Evolutionary conservation across 2,888 invertebrate species (phyloP).

Genomic region (Torymus auratus): DNA sequence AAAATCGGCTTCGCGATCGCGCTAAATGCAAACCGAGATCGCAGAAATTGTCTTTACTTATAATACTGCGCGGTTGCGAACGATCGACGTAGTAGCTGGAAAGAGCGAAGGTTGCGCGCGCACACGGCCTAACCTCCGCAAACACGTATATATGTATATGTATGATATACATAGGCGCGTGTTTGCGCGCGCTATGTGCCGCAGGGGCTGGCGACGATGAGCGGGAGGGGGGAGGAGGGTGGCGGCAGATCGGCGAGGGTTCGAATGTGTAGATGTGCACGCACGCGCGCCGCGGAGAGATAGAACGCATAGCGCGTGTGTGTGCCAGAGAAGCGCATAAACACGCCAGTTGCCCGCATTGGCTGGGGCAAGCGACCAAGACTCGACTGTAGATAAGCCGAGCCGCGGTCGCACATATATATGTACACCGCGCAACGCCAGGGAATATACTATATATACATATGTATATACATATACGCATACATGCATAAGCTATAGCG

Average conservation of each 20-base stretch:
- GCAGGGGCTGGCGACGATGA: background rate
- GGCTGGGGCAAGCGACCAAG: constrained; percentile 35
- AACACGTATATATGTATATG: background rate
- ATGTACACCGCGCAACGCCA: too few species aligned
- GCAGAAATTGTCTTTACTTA: constrained; percentile 29
- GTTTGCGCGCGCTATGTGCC: background rate
- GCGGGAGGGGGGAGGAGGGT: background rate
- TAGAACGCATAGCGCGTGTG: background rate
- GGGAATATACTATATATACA: too few species aligned
- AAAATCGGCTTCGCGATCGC: constrained; percentile 16
- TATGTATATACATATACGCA: too few species aligned
- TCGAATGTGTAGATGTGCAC: constrained; percentile 21
- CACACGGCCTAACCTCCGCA: constrained; percentile 30
- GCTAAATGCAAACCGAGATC: constrained; percentile 22
- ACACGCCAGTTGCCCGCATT: constrained; percentile 37
- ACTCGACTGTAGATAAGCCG: constrained; percentile 40
- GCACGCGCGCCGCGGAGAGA: too few species aligned
- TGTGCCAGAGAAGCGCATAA: constrained; percentile 3
- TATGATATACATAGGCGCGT: too few species aligned
- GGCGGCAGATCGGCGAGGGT: constrained; percentile 37
- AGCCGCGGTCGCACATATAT: too few species aligned
- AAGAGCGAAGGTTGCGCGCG: constrained; percentile 37
- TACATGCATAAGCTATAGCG: too few species aligned
- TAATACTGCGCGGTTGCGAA: background rate
- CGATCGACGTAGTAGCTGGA: constrained; percentile 23